These are phyloP conservation scores for Oreamnos americanus DNA, from an alignment of 2,113 vertebrate genomes.

Conservation along the genomic window DNA sequence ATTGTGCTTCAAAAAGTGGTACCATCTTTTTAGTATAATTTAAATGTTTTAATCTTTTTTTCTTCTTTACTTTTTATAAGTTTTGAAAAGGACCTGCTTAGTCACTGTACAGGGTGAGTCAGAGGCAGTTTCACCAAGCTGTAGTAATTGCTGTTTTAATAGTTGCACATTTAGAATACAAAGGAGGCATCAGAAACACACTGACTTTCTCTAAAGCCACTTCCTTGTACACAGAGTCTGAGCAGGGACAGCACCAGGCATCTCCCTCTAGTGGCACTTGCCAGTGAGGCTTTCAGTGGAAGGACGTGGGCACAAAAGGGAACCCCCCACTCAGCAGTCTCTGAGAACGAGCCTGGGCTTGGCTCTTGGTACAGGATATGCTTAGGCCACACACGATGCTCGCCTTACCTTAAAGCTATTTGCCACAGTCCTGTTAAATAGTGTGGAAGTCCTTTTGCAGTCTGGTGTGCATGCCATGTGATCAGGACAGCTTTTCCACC, in stretches of 20 bases:
- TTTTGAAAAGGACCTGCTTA: conserved; percentile 27
- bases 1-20: conserved; percentile 43
- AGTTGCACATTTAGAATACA: not conserved
- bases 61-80: not conserved
- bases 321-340: not conserved
- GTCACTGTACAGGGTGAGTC: conserved; percentile 35
- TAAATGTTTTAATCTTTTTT: not conserved
- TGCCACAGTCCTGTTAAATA: not conserved
- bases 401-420: conserved; percentile 31
- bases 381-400: conserved; percentile 37
- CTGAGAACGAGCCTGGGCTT: not conserved
- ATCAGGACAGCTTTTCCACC: not conserved
- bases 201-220: conserved; percentile 10
- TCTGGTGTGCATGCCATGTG: not conserved
- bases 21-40: conserved; percentile 46
- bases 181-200: conserved; percentile 32
- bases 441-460: conserved; percentile 30
- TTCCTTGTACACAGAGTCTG: not conserved
- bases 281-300: not conserved
- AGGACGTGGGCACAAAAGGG: not conserved
- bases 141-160: conserved; percentile 10
- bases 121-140: not conserved
- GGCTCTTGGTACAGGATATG: conserved; percentile 4
- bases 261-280: not conserved
- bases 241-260: not conserved